These are phyloP conservation scores for Heliopora coerulea DNA, from an alignment of 92 coral and sea anemone genomes.

Conservation along the genomic window DNA sequence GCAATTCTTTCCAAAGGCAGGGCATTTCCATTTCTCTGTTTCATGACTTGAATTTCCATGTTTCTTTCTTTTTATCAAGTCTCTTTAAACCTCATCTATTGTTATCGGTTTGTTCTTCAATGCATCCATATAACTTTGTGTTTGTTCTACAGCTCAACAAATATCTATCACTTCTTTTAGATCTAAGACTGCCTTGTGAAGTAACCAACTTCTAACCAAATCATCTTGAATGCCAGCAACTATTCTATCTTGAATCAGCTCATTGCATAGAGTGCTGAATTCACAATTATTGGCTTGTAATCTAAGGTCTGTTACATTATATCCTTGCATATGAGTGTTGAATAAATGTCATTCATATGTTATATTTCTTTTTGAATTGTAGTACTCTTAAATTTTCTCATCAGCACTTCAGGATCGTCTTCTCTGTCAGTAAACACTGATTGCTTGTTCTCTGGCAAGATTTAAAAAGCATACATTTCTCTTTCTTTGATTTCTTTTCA, in stretches of 20 bases:
- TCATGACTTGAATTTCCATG: neutral
- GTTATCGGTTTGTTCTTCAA: neutral
- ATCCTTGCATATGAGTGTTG: conserved; percentile 4
- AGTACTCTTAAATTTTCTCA: conserved; percentile 19
- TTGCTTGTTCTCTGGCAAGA: conserved; percentile 16
- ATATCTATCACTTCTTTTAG: conserved; percentile 16
- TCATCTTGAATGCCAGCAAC: conserved; percentile 16
- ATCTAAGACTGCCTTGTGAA: too few species aligned
- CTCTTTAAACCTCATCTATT: neutral
- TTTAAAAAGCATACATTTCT: conserved; percentile 19
- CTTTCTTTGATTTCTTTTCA: conserved; percentile 16
- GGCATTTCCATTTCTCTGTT: neutral
- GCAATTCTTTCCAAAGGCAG: conserved; percentile 4
- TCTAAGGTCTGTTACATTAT: conserved; percentile 10
- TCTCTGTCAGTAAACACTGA: conserved; percentile 17
- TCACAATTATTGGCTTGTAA: conserved; percentile 34
- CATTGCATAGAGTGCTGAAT: conserved; percentile 10
- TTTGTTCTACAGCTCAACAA: conserved; percentile 14
- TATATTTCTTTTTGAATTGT: conserved; percentile 19
- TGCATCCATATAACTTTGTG: conserved; percentile 24
- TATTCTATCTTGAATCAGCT: conserved; percentile 17
- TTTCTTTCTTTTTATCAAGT: neutral
- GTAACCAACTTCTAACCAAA: too few species aligned
- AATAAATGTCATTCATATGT: conserved; percentile 31
- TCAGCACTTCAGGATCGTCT: neutral